Evolutionary conservation across 64 coral and sea anemone genomes (phyloP).

Genomic region (Montipora sp.): DNA sequence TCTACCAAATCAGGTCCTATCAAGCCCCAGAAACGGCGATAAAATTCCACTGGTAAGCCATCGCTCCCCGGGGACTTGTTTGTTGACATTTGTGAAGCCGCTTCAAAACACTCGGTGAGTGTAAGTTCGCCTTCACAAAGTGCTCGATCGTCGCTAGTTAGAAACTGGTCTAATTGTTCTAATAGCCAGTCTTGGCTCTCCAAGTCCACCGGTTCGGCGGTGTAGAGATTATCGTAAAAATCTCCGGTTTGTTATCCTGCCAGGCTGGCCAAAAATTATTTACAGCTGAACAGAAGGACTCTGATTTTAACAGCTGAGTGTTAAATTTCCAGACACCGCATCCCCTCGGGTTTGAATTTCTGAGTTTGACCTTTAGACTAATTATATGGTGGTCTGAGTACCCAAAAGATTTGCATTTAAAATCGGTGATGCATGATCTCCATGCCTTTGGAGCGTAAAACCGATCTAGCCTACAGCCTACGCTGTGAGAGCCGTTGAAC

Average conservation of each 20-base stretch:
- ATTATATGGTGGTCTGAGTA: constrained; percentile 12
- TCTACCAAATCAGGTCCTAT: neutral
- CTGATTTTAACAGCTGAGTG: neutral
- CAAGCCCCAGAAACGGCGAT: constrained; percentile 2
- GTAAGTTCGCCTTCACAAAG: neutral
- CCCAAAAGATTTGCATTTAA: neutral
- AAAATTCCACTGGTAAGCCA: constrained; percentile 10
- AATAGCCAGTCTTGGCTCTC: neutral
- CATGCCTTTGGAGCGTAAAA: neutral
- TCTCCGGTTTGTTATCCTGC: neutral
- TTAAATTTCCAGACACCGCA: neutral
- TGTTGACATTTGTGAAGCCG: neutral
- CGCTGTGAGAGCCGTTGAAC: neutral
- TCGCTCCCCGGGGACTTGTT: constrained; percentile 11
- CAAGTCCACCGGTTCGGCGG: neutral
- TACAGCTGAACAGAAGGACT: neutral
- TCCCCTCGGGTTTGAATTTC: neutral
- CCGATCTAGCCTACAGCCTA: neutral
- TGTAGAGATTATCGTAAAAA: constrained; percentile 21
- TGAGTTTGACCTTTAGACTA: neutral
- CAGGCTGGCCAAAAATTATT: neutral
- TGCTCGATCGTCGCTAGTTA: neutral
- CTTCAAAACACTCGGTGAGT: neutral
- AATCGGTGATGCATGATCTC: neutral
- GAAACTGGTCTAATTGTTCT: neutral